Evolutionary conservation across 2,888 invertebrate genomes (phyloP).

Genomic region (Drosophila nigritarsus): DNA sequence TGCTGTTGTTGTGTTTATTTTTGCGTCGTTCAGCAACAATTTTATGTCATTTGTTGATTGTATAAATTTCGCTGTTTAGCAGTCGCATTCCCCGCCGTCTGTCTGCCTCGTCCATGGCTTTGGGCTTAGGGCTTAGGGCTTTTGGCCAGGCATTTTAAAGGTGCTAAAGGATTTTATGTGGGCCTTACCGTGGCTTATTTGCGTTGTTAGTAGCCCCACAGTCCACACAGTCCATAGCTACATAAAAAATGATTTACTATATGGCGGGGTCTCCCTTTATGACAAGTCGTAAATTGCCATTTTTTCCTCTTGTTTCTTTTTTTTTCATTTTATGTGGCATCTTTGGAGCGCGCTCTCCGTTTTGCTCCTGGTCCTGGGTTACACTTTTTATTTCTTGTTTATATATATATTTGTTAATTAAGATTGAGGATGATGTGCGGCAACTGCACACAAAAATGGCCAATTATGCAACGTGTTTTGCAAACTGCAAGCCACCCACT

Average conservation of each 20-base stretch:
- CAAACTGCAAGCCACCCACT: conserved; percentile 43
- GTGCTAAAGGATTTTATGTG: conserved; percentile 81
- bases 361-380: conserved; percentile 7
- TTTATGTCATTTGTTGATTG: conserved; percentile 79
- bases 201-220: conserved; percentile 65
- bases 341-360: conserved; percentile 45
- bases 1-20: conserved; percentile 20
- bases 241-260: conserved; percentile 82
- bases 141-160: conserved; percentile 65
- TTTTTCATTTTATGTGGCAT: conserved; percentile 31
- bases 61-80: conserved; percentile 76
- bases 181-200: conserved; percentile 78
- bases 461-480: conserved; percentile 77
- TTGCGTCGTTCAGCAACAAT: conserved; percentile 62
- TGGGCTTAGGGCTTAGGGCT: conserved; percentile 11
- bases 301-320: conserved; percentile 14
- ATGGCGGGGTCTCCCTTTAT: conserved; percentile 77
- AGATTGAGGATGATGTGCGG: conserved; percentile 78
- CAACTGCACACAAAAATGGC: conserved; percentile 77
- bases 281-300: conserved; percentile 81
- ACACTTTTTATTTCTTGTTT: conserved; percentile 56
- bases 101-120: conserved; percentile 27
- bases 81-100: conserved; percentile 37
- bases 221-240: conserved; percentile 54
- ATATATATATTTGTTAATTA: conserved; percentile 75